Conservation (phyloP, 2,888 invertebrate species). For the Microplitis deprimator region DNA sequence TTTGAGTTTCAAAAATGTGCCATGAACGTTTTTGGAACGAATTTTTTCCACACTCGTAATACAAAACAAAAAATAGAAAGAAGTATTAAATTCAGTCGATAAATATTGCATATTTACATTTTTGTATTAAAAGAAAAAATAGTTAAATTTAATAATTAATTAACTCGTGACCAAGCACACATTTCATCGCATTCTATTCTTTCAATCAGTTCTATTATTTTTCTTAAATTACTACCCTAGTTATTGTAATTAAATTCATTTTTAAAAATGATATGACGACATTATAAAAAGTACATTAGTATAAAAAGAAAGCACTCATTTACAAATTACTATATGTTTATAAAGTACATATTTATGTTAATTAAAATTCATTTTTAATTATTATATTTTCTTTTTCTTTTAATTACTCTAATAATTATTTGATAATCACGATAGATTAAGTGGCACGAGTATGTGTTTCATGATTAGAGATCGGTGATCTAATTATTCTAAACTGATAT, state of each 20-base stretch:
- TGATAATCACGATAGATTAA: background rate
- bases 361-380: background rate
- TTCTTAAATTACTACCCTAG: background rate
- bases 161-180: background rate
- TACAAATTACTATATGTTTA: constrained; percentile 1
- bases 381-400: constrained; percentile 4
- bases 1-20: too few relatives aligned
- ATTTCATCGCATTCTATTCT: background rate
- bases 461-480: constrained; percentile 10
- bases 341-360: background rate
- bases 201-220: background rate
- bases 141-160: background rate
- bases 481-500: constrained; percentile 16
- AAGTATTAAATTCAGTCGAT: constrained; percentile 24
- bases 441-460: constrained; percentile 13
- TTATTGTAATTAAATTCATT: background rate
- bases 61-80: constrained; percentile 7
- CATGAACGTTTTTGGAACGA: too few relatives aligned
- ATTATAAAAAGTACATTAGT: constrained; percentile 18
- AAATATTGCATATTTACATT: constrained; percentile 15
- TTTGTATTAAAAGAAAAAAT: constrained; percentile 8
- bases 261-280: constrained; percentile 15
- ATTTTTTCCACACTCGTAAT: background rate
- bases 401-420: background rate
- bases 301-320: constrained; percentile 19